Base-by-base conservation (phyloP, 2,113 vertebrate species). In the Urocynchramus pylzowi region DNA sequence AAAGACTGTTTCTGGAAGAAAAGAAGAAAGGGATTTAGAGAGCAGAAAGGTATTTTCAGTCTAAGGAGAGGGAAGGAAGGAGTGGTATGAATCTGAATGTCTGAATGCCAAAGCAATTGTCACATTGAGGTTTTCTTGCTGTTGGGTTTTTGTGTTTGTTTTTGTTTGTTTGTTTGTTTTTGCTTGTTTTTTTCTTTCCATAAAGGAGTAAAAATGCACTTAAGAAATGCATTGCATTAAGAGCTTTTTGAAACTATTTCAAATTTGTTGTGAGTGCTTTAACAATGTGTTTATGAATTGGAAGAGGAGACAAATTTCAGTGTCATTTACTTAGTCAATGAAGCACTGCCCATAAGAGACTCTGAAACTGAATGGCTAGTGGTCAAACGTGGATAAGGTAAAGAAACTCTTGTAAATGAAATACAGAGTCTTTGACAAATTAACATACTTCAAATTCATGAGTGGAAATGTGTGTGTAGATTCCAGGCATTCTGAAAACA, bases 361-460 rank as follows among this genome's bases (percentile, higher is more conserved):
- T 63, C 22, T 93, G 41, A 60, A 87, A 59, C 30, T 37, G 4
- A 5, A 8, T 71, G 8, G n/a, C 8, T 31, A 85, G 49, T 13
- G 10, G 37, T 61, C 41, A 81, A 93, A 67, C 7, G 21, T 6
- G 23, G 1, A 42, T 21, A 83, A 75, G 7, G 20, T 64, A 79
- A 87, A 84, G 41, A 80, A 84, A 73, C 16, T 37, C 20, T 53
- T 79, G 37, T 42, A 81, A 95, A 87, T 70, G 0, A 42, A 57
- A 86, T 81, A 52, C 41, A 61, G 61, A 92, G 14, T 24, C 10
- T 45, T 42, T 88, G 54, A 85, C 11, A 91, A 86, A 59, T 53
- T 61, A 79, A 42, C 17, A 49, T 94, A 95, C 41, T 90, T 89
- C 84, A 94, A 89, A 75, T 81, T 65, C 49, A 53, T 16, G 6